Conservation (phyloP, 2,797 vertebrate genomes). For the Falco berigora region DNA sequence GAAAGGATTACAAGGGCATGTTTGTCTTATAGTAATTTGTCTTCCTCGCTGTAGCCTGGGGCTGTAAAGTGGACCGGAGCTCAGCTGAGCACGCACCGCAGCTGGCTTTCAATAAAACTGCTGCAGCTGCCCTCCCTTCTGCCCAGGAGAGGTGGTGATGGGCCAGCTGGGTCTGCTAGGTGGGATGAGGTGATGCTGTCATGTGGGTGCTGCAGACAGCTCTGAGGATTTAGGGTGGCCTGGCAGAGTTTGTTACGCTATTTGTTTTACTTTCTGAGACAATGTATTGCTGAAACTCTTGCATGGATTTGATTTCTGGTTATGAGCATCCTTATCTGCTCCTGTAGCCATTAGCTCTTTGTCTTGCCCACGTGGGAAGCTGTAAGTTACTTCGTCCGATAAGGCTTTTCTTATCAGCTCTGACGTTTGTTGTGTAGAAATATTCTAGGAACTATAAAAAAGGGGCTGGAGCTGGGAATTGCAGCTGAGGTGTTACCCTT, state of each 20-base stretch:
- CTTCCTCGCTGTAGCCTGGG: neutral
- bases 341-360: conserved; percentile 1
- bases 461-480: neutral
- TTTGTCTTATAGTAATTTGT: neutral
- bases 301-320: conserved; percentile 26
- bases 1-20: neutral
- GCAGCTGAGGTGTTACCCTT: neutral
- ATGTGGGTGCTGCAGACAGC: neutral
- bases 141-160: neutral
- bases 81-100: neutral
- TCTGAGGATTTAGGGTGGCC: neutral
- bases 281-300: neutral
- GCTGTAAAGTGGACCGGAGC: neutral
- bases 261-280: neutral
- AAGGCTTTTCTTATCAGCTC: conserved; percentile 12
- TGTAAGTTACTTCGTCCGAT: neutral
- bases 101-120: neutral
- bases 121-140: neutral
- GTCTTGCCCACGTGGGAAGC: conserved; percentile 11
- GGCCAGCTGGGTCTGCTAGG: neutral
- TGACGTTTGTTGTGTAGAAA: neutral
- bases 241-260: neutral
- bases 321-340: conserved; percentile 23
- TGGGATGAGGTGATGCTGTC: neutral
- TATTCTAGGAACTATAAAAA: neutral